A percentile compares a stretch with the other conserved stretches of the same genome.
phyloP scores from a whole-genome alignment of 2,797 vertebrate genomes.

The Gymnothorax javanicus region DNA sequence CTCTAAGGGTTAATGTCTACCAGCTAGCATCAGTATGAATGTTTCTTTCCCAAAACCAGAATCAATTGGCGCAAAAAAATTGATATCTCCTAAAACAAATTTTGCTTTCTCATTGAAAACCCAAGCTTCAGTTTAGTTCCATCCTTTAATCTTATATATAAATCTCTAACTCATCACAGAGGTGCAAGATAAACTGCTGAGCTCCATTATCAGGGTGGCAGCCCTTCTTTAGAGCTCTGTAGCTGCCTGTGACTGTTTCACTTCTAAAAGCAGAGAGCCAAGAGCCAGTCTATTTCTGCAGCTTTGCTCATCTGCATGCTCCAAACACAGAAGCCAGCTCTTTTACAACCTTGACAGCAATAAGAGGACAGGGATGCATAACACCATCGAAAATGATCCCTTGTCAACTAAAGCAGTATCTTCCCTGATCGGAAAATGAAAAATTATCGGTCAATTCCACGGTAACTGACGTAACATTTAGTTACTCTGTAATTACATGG shows the following conservation, averaged over 20 bases:
- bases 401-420: neutral
- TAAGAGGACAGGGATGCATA: neutral
- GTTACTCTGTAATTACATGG: too few species aligned
- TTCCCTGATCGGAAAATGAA: neutral
- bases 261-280: neutral
- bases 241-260: constrained; percentile 11
- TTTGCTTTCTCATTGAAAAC: neutral
- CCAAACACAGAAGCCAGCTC: neutral
- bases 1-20: neutral
- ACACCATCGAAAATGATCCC: neutral
- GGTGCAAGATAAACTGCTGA: neutral
- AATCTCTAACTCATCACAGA: neutral
- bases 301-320: neutral
- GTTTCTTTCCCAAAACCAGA: neutral
- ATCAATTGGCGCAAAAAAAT: neutral
- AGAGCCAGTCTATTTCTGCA: constrained; percentile 5
- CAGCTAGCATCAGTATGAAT: neutral
- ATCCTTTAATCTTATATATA: constrained; percentile 6
- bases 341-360: constrained; percentile 7
- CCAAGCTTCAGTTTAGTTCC: neutral
- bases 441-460: too few species aligned
- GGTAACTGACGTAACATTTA: too few species aligned
- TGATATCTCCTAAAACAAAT: neutral
- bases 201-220: neutral
- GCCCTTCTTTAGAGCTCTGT: neutral